Evolutionary conservation across 2,113 vertebrate species (phyloP), one percentile per base, ranked within the genome.

Genomic region (Pseudolaguvia tuberculata): DNA sequence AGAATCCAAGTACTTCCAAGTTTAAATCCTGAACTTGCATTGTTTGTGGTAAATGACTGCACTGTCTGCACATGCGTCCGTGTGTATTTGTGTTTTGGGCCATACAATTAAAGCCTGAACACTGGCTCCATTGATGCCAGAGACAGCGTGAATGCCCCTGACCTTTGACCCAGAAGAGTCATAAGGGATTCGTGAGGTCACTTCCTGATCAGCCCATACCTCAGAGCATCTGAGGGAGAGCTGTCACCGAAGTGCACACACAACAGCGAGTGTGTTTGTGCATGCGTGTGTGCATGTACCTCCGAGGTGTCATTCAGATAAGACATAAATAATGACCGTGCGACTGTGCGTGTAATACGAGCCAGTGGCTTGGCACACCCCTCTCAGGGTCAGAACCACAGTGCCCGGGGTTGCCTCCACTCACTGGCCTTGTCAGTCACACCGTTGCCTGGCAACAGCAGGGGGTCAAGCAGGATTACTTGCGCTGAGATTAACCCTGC

Each of bases 241-340:
- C 79, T 69, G 79, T 79, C 75, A 57, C 57, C 2, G 69, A 59
- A 62, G 67, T 68, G 82, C 51, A 31, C 31, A 39, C 70, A 42
- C 50, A 47, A 61, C 62, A 61, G 56, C 3, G 75, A 6, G 23
- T 53, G 75, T 78, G 67, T 52, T 51, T 66, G 76, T 13, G 61
- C 62, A 66, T 21, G 63, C 78, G 81, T 23, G 73, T 71, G 76
- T 72, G 56, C 65, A 59, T 77, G 72, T 25, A 21, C 51, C 50
- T 68, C 39, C 23, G 29, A 68, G 75, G 78, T 83, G 81, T 77
- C 78, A 29, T 80, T 85, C 79, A 83, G 88, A 88, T 82, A 78
- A 86, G 84, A 81, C 75, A 67, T 85, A 83, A 86, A 87, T 85
- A 86, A 79, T 67, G 80, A 86, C 76, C 55, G 81, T 69, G 63